These are phyloP conservation scores for Cottus gobio DNA, from an alignment of 2,113 vertebrate genomes.

Conservation along the genomic window DNA sequence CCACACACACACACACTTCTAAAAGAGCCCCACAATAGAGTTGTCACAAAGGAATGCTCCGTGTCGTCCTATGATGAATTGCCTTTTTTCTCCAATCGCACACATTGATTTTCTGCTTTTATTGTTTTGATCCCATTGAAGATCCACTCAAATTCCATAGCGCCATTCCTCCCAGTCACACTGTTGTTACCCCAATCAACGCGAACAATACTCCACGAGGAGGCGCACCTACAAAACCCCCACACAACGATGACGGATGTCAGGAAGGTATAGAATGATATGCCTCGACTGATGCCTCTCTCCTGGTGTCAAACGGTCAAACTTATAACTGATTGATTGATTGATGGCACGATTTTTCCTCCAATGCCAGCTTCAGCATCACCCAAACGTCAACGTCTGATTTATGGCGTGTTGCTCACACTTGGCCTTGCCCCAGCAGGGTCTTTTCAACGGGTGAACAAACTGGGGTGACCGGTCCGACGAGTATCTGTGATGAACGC, in stretches of 20 bases:
- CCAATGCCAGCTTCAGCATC: conserved; percentile 14
- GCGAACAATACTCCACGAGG: conserved; percentile 1
- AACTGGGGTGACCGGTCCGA: conserved; percentile 4
- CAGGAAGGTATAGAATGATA: not conserved
- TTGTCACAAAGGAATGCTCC: conserved; percentile 49
- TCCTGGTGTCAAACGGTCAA: conserved; percentile 22
- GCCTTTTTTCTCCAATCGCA: conserved; percentile 10
- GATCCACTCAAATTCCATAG: conserved; percentile 41
- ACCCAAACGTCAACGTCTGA: conserved; percentile 10
- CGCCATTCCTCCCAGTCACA: conserved; percentile 49
- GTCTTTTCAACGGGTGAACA: conserved; percentile 7
- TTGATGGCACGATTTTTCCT: not conserved
- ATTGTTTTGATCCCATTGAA: conserved; percentile 48
- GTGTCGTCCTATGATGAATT: conserved; percentile 51
- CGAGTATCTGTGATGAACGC: conserved; percentile 10
- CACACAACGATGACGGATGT: conserved; percentile 11
- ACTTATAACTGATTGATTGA: conserved; percentile 4
- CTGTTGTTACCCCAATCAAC: conserved; percentile 43
- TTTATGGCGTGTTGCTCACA: conserved; percentile 11
- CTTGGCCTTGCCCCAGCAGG: conserved; percentile 20
- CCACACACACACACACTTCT: not conserved
- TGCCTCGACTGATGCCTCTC: conserved; percentile 1
- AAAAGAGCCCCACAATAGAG: conserved; percentile 19
- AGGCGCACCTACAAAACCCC: not conserved
- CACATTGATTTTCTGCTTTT: conserved; percentile 32